Percentiles rank a stretch among this genome's conserved stretches.
phyloP scores from a whole-genome alignment of 2,888 invertebrate species.

The Drosophila greeni region DNA sequence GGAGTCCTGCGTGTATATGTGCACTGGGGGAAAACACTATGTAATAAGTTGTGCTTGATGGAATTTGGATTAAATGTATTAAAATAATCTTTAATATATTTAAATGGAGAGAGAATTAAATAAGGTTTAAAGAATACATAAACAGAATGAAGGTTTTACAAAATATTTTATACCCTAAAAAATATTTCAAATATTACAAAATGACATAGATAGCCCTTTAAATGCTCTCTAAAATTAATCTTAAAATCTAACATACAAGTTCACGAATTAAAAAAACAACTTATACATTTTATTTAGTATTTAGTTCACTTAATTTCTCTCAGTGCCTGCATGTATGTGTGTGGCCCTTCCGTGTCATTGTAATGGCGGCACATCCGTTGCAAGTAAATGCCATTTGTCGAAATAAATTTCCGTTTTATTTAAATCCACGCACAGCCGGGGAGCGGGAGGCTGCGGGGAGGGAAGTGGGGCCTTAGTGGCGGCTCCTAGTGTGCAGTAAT shows the following conservation, averaged over 20 bases:
- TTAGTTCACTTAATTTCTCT: background rate
- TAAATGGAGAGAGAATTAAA: too few species aligned
- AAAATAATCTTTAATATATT: too few species aligned
- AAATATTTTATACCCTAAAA: too few species aligned
- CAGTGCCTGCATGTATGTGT: slow-evolving; percentile 27
- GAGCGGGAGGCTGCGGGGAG: background rate
- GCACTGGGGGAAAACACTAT: slow-evolving; percentile 2
- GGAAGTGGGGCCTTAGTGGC: slow-evolving; percentile 9
- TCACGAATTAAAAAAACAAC: background rate
- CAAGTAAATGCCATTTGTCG: slow-evolving; percentile 74
- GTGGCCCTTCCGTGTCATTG: slow-evolving; percentile 68
- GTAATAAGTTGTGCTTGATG: background rate
- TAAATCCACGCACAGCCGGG: slow-evolving; percentile 64
- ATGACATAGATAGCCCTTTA: too few species aligned
- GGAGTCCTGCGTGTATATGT: slow-evolving; percentile 21
- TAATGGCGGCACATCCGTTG: slow-evolving; percentile 72
- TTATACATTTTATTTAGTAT: too few species aligned
- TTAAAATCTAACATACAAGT: background rate
- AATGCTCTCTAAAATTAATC: background rate
- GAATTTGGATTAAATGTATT: too few species aligned
- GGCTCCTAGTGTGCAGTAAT: slow-evolving; percentile 3
- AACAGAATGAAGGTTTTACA: too few species aligned
- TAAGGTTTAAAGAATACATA: too few species aligned
- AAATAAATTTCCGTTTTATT: slow-evolving; percentile 74
- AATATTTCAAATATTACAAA: too few species aligned